Conservation (phyloP, 2,113 vertebrate genomes). For the Machaerirhynchus nigripectus region DNA sequence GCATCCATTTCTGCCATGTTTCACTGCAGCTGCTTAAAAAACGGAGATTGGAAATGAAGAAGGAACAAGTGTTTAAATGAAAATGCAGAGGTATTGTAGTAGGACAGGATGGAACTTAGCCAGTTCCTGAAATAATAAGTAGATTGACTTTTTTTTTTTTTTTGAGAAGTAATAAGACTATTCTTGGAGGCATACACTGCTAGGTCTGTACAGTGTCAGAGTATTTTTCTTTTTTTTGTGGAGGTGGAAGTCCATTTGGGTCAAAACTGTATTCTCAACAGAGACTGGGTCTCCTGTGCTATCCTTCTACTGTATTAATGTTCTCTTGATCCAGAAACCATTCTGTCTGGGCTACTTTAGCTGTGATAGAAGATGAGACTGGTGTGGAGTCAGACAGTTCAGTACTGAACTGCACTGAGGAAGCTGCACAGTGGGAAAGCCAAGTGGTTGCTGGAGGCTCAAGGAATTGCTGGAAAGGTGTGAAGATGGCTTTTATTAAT, state of each 20-base stretch:
- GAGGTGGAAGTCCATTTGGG: background rate
- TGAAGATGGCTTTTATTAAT: background rate
- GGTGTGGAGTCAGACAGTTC: background rate
- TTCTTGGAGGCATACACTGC: background rate
- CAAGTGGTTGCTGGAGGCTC: background rate
- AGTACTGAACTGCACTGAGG: background rate
- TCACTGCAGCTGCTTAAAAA: background rate
- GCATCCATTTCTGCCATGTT: background rate
- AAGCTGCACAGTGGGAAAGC: background rate
- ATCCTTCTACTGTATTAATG: background rate
- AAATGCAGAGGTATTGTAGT: background rate
- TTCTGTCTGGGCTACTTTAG: background rate
- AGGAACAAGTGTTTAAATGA: background rate
- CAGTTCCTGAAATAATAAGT: background rate
- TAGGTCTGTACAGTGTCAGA: background rate
- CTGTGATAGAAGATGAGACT: background rate
- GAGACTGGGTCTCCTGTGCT: background rate
- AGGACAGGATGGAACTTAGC: background rate
- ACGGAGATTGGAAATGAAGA: background rate
- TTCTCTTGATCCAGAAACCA: background rate
- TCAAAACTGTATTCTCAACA: background rate
- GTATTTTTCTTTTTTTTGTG: background rate
- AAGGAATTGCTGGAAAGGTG: background rate
- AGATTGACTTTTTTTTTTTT: background rate
- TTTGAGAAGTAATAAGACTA: background rate